A percentile compares a stretch with the other conserved stretches of the same genome.
Evolutionary conservation across 2,797 vertebrate genomes (phyloP).

Genomic region (Pterois miles): DNA sequence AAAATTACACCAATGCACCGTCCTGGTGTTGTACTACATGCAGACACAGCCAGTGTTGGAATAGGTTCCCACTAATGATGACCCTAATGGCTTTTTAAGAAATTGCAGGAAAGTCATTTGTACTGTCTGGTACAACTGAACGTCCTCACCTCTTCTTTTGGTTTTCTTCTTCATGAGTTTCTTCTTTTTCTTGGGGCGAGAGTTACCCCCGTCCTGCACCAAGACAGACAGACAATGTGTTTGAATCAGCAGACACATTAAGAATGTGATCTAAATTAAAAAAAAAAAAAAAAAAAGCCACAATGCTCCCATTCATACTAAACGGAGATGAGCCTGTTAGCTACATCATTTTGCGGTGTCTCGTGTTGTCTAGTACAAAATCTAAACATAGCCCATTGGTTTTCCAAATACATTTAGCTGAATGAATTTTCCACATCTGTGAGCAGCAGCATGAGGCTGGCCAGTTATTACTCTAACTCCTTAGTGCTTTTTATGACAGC

Average conservation of each 20-base stretch:
- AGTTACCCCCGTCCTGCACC: constrained; percentile 67
- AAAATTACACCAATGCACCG: not conserved
- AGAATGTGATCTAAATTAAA: constrained; percentile 6
- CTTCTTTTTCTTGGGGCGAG: constrained; percentile 82
- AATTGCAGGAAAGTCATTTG: not conserved
- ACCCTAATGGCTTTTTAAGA: no score
- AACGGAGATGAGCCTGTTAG: not conserved
- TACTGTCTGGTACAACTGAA: not conserved
- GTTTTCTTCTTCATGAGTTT: constrained; percentile 83
- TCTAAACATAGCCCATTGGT: constrained; percentile 21
- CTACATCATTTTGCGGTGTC: constrained; percentile 2
- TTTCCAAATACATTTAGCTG: constrained; percentile 30
- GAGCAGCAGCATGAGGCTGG: constrained; percentile 8
- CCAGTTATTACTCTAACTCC: constrained; percentile 12
- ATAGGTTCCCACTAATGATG: no score
- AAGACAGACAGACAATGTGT: constrained; percentile 14
- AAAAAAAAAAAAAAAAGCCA: not conserved
- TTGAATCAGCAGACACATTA: not conserved
- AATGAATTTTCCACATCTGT: constrained; percentile 41
- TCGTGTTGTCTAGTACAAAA: not conserved
- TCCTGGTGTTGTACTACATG: not conserved
- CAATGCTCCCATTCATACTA: constrained; percentile 23
- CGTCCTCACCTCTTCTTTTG: constrained; percentile 78
- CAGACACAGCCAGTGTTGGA: not conserved
- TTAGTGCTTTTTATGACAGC: constrained; percentile 26